Conservation (phyloP, 2,888 invertebrate genomes). For the Lasioglossum lativentre region DNA sequence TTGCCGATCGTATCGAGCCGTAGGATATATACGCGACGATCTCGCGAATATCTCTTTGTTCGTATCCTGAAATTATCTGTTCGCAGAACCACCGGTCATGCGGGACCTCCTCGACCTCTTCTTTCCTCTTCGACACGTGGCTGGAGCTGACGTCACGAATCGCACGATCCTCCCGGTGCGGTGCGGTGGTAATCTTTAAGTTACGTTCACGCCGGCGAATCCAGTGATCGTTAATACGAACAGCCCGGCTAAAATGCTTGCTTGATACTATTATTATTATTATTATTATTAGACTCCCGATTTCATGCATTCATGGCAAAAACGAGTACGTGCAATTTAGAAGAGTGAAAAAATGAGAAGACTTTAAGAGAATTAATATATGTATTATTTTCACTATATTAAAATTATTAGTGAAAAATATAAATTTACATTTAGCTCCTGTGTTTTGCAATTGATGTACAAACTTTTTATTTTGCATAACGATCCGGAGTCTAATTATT, state of each 20-base stretch:
- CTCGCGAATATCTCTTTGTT: conserved; percentile 62
- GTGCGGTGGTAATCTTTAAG: conserved; percentile 48
- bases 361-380: no score
- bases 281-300: no score
- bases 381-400: no score
- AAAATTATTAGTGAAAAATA: no score
- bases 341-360: no score
- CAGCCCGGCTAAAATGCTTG: neutral
- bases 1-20: conserved; percentile 45
- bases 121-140: conserved; percentile 73
- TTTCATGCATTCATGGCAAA: no score
- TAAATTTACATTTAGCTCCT: no score
- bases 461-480: no score
- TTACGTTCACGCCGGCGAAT: conserved; percentile 44
- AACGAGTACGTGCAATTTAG: no score
- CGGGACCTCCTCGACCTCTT: conserved; percentile 65
- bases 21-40: conserved; percentile 57
- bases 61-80: conserved; percentile 66
- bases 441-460: no score
- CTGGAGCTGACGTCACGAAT: conserved; percentile 72
- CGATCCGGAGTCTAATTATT: no score
- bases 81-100: conserved; percentile 67
- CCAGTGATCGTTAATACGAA: neutral
- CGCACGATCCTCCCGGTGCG: conserved; percentile 60
- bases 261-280: neutral